Base-by-base conservation (phyloP, 2,888 invertebrate species). In the Drosophila fulvimacula region DNA sequence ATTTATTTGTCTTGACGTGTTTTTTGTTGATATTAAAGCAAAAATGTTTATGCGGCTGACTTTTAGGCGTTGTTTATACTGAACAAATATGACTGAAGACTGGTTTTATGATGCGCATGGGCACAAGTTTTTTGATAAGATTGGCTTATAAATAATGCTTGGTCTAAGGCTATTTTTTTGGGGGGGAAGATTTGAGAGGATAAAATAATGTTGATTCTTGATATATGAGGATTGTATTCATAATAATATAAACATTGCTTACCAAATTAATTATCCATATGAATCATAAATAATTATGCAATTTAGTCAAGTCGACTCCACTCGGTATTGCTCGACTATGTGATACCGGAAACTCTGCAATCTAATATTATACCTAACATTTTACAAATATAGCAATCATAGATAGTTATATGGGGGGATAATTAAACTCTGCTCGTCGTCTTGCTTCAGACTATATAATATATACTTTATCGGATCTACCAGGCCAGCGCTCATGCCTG, bases 1-100 rank as follows among this genome's bases (percentile, higher is more conserved):
- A 36, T 64, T n/a, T 56, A 44, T 39, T 44, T 57, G 30, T 38
- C 10, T 24, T 30, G 21, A 11, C 42, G n/a, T 34, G 17, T 27
- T 38, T 42, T 48, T 48, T 21, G 39, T 32, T 48, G 27, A 48
- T 32, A 27, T 60, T 49, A 38, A 64, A 51, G 41, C 13, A 34
- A 4, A 59, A 36, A 24, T 52, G 24, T 36, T 21, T 36, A 51
- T 21, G 44, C 24, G 44, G n/a, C 42, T 15, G 42, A 19, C 44
- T 34, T 24, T 42, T 44, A n/a, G 32, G 11, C 56, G 19, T 55
- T 32, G 48, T 13, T 19, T 48, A 30, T 10, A 19, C 36, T 15
- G 19, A 9, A 27, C 36, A 38, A 48, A 34, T 24, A 48, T 11
- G 17, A n/a, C 30, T 6, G 4, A 17, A 48, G 11, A 17, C 30